Conservation (phyloP, 2,888 invertebrate genomes). For the Hypercompe scribonia region DNA sequence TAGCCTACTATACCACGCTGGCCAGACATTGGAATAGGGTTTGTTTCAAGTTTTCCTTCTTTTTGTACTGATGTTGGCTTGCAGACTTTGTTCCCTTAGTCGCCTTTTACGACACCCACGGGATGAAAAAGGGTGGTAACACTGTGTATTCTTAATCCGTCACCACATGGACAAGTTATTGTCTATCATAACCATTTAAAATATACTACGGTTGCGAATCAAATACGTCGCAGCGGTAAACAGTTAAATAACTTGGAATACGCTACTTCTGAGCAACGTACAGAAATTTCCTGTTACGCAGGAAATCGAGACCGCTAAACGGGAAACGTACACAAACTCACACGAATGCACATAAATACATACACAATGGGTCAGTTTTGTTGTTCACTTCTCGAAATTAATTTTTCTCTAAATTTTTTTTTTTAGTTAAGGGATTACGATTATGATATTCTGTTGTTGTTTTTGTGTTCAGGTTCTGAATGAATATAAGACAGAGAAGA, state of each 20-base stretch:
- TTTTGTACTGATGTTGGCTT: no score
- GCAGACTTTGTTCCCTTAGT: no score
- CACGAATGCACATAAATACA: constrained; percentile 45
- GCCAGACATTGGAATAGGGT: no score
- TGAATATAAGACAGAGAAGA: no score
- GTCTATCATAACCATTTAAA: neutral
- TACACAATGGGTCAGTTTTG: constrained; percentile 29
- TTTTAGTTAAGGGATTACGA: neutral
- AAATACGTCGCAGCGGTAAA: constrained; percentile 16
- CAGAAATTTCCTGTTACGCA: constrained; percentile 68
- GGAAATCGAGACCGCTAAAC: constrained; percentile 68
- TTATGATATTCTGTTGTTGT: neutral
- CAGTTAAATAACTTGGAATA: constrained; percentile 48
- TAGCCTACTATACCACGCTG: no score
- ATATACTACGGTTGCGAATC: neutral
- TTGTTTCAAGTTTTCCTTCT: no score
- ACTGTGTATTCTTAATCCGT: no score
- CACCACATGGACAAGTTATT: no score
- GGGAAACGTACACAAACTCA: constrained; percentile 55
- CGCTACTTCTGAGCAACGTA: constrained; percentile 57
- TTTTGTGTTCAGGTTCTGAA: no score
- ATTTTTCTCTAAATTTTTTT: neutral
- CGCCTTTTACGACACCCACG: no score
- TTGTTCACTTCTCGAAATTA: constrained; percentile 17
- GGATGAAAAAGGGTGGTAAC: no score